phyloP scores from a whole-genome alignment of 2,888 invertebrate genomes.

The Tipula vernalis region DNA sequence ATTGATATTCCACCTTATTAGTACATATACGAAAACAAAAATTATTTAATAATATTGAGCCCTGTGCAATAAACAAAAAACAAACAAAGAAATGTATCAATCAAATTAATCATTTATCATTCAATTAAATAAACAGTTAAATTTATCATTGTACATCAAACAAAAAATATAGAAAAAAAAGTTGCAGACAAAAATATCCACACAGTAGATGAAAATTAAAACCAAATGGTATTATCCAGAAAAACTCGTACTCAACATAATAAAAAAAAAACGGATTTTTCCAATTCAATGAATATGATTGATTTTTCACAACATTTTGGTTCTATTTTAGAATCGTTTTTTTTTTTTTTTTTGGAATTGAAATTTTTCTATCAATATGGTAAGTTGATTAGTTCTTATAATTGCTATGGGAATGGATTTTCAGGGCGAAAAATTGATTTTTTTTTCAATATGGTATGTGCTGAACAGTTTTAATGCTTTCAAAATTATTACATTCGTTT shows the following conservation, averaged over 20 bases:
- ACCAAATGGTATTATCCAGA: background rate
- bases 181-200: background rate
- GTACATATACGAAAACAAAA: background rate
- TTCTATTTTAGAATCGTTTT: background rate
- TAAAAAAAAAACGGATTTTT: background rate
- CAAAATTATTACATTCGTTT: background rate
- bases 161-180: background rate
- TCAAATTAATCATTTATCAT: background rate
- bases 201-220: background rate
- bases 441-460: background rate
- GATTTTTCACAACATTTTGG: background rate
- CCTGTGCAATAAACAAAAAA: background rate
- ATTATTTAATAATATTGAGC: background rate
- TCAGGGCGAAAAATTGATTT: background rate
- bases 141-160: background rate
- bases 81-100: background rate
- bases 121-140: background rate
- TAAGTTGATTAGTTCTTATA: background rate
- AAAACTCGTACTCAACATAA: background rate
- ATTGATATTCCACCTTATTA: background rate
- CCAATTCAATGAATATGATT: background rate
- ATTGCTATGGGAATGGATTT: background rate
- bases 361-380: background rate
- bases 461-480: background rate
- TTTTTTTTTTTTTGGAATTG: background rate